Evolutionary conservation across 1,140 invertebrate species (phyloP).

Genomic region (Trinorchestia longiramus): DNA sequence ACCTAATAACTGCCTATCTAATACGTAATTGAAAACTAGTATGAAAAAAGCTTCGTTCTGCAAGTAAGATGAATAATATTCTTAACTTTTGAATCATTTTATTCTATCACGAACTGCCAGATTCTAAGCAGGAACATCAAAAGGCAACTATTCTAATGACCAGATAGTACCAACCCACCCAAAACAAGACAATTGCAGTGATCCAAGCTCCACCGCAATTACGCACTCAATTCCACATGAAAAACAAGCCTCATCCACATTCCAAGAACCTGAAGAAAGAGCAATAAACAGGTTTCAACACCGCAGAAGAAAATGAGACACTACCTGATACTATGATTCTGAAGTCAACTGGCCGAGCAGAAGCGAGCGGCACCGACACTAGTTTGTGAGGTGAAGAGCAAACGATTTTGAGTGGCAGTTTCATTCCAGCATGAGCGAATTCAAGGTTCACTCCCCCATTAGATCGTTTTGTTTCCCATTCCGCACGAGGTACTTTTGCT

Average conservation of each 20-base stretch:
- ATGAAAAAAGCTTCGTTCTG: not conserved
- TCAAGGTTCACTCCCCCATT: not conserved
- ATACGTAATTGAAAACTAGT: too few relatives aligned
- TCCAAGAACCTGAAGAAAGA: not conserved
- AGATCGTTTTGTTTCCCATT: not conserved
- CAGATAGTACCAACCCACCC: not conserved
- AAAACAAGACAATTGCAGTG: not conserved
- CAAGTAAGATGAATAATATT: not conserved
- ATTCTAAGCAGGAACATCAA: not conserved
- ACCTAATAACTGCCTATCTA: too few relatives aligned
- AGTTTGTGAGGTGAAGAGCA: not conserved
- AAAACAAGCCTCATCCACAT: not conserved
- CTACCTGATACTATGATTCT: not conserved
- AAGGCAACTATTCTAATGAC: not conserved
- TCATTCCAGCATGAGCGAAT: not conserved
- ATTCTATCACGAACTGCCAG: not conserved
- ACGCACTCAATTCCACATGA: not conserved
- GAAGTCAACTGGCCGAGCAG: not conserved
- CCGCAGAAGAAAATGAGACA: not conserved
- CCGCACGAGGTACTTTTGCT: not conserved
- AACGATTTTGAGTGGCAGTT: not conserved
- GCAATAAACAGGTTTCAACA: not conserved
- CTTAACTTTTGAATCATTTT: not conserved
- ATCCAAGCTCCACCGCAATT: not conserved
- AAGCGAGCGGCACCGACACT: not conserved